Percentiles rank a stretch among this genome's conserved stretches.
phyloP scores from a whole-genome alignment of 2,888 invertebrate genomes.

The Gastracanthus pulcherrimus region DNA sequence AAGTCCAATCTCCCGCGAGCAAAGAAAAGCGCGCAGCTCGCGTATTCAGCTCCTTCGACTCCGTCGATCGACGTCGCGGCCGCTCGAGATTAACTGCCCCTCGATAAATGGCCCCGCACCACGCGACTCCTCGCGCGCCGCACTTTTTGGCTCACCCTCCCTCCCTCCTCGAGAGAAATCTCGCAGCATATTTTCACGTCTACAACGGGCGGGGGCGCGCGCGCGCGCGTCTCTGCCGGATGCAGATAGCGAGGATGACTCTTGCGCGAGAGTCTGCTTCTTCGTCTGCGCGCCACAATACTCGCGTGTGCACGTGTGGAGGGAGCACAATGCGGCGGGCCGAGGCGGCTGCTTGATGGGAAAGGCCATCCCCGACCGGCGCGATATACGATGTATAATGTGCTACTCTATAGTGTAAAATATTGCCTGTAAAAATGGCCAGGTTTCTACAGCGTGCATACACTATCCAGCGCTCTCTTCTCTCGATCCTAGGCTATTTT shows the following conservation, averaged over 20 bases:
- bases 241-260: constrained; percentile 75
- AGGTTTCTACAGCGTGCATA: too few species aligned
- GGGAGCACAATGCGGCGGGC: background rate
- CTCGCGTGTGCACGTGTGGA: constrained; percentile 64
- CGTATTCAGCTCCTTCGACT: too few species aligned
- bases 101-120: constrained; percentile 60
- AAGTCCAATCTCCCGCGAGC: too few species aligned
- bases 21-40: too few species aligned
- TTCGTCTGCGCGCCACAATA: constrained; percentile 60
- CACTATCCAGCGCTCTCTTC: too few species aligned
- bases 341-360: constrained; percentile 70
- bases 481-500: background rate
- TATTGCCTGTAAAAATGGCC: constrained; percentile 73
- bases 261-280: constrained; percentile 49
- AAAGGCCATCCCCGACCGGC: constrained; percentile 73
- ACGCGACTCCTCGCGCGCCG: constrained; percentile 38
- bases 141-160: constrained; percentile 15
- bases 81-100: constrained; percentile 62
- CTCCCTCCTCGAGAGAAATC: constrained; percentile 75
- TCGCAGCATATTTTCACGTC: constrained; percentile 76
- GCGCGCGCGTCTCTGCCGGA: constrained; percentile 73
- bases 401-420: constrained; percentile 65
- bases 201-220: constrained; percentile 63
- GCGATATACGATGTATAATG: constrained; percentile 71
- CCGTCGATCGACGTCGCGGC: too few species aligned